Evolutionary conservation across 2,888 invertebrate genomes (phyloP).

Genomic region (Drosophila multiciliata): DNA sequence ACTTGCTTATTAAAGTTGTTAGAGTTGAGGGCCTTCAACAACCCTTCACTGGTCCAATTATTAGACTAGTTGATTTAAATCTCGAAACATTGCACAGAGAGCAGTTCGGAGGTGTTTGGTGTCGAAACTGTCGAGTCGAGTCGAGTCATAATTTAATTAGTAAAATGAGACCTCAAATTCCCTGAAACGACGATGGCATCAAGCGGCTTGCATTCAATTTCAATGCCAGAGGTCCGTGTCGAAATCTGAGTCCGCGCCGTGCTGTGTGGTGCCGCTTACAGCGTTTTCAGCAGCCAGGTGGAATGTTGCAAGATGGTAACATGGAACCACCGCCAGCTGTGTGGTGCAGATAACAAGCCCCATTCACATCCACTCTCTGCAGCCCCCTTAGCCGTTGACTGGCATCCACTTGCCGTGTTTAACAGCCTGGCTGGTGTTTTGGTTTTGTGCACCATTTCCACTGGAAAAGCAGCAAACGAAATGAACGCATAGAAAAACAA

Average conservation of each 20-base stretch:
- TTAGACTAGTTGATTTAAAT: conserved; percentile 5
- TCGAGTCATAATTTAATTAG: conserved; percentile 75
- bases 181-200: conserved; percentile 48
- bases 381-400: not conserved
- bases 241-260: conserved; percentile 20
- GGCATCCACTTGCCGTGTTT: conserved; percentile 41
- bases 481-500: conserved; percentile 75
- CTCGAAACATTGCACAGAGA: conserved; percentile 1
- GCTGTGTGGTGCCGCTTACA: conserved; percentile 5
- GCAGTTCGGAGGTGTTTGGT: conserved; percentile 44
- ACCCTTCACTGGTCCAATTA: conserved; percentile 10
- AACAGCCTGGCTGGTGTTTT: conserved; percentile 53
- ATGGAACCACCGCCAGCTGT: conserved; percentile 48
- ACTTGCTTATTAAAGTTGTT: not conserved
- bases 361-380: conserved; percentile 4
- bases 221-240: conserved; percentile 47
- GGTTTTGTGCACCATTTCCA: conserved; percentile 71
- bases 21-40: not conserved
- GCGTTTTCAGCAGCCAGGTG: conserved; percentile 35
- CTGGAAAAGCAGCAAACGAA: conserved; percentile 56
- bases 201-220: conserved; percentile 57
- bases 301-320: conserved; percentile 38
- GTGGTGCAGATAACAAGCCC: conserved; percentile 67
- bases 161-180: conserved; percentile 80
- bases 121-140: conserved; percentile 63